phyloP scores from a whole-genome alignment of 2,797 vertebrate species.

The Cirrhinus mrigala region DNA sequence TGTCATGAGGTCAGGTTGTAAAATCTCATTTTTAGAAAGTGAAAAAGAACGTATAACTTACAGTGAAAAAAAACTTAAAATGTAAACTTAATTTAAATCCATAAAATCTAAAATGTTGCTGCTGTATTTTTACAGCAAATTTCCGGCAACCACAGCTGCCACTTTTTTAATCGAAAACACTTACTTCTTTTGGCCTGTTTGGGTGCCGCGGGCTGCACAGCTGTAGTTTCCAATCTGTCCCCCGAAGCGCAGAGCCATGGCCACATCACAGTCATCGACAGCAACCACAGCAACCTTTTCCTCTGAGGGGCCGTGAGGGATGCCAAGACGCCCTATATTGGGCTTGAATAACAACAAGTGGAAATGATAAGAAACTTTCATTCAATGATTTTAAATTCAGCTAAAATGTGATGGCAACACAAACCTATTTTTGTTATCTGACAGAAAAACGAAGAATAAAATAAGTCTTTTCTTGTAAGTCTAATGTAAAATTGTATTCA shows the following conservation, averaged over 20 bases:
- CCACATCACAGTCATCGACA: constrained; percentile 93
- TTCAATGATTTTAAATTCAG: background rate
- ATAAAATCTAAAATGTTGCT: too few species aligned
- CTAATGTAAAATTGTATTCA: background rate
- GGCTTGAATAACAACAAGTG: constrained; percentile 78
- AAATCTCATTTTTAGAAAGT: too few species aligned
- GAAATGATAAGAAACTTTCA: background rate
- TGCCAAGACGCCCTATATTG: constrained; percentile 90
- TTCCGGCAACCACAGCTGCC: too few species aligned
- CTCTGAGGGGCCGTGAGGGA: constrained; percentile 92
- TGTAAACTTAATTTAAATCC: too few species aligned
- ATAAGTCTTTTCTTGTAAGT: background rate
- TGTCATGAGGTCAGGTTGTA: too few species aligned
- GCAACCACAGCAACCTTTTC: constrained; percentile 96
- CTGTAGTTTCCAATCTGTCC: constrained; percentile 93
- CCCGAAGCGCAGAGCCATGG: constrained; percentile 92
- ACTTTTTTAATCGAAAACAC: constrained; percentile 39
- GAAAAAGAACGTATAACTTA: too few species aligned
- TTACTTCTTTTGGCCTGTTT: constrained; percentile 96
- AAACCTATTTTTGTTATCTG: background rate
- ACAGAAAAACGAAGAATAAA: background rate
- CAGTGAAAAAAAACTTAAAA: too few species aligned
- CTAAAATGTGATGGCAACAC: background rate
- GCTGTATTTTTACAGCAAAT: too few species aligned
- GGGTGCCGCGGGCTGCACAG: constrained; percentile 94